Percentiles rank a stretch among this genome's conserved stretches.
Conservation (phyloP, 2,888 invertebrate genomes). For the Idaea aversata region DNA sequence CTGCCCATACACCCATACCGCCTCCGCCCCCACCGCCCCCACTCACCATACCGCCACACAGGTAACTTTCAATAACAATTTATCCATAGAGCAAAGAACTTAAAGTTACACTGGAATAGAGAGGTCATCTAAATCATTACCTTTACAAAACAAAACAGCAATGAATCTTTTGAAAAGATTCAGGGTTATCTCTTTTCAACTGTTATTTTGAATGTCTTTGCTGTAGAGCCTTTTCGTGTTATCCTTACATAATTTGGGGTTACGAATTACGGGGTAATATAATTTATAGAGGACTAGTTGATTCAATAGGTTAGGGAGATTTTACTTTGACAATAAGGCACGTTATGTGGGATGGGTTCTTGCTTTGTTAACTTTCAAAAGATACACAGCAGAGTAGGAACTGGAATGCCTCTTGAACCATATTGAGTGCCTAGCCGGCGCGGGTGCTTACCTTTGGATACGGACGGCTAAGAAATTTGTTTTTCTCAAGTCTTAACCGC, state of each 20-base stretch:
- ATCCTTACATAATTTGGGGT: background rate
- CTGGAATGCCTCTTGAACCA: no score
- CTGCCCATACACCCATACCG: conserved; percentile 80
- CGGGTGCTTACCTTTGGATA: no score
- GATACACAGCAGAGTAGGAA: no score
- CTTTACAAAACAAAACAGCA: no score
- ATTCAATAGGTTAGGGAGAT: background rate
- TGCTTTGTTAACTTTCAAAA: no score
- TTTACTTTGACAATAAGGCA: background rate
- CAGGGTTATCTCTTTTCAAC: no score
- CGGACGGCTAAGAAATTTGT: no score
- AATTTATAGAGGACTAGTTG: conserved; percentile 3
- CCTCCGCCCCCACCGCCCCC: conserved; percentile 82
- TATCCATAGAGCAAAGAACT: background rate
- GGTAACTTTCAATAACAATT: conserved; percentile 45
- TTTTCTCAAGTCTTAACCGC: no score
- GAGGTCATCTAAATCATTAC: background rate
- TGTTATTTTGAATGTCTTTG: conserved; percentile 6
- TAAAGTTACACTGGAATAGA: background rate
- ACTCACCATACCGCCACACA: conserved; percentile 74
- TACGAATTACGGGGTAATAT: background rate
- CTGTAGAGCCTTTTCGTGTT: conserved; percentile 4
- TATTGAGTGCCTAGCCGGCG: no score
- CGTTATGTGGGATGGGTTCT: background rate
- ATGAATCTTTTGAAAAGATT: no score